These are phyloP conservation scores for Eupleurogrammus muticus DNA, from an alignment of 2,797 vertebrate genomes.

Conservation along the genomic window DNA sequence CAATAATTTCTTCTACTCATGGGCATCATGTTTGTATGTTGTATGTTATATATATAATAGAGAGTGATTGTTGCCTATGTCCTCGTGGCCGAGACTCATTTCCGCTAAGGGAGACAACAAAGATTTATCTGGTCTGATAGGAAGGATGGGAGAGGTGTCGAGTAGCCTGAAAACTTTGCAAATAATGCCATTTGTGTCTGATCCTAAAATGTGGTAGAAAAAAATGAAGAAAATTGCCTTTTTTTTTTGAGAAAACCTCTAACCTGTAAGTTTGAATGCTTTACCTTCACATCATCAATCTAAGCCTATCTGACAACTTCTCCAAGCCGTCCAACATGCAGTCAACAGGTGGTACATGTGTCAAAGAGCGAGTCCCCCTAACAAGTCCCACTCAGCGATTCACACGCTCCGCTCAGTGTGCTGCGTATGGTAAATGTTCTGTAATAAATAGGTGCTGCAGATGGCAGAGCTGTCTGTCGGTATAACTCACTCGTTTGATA, in stretches of 20 bases:
- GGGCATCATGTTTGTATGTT: too few species aligned
- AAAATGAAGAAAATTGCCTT: too few species aligned
- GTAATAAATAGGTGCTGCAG: slow-evolving; percentile 37
- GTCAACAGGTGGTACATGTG: background rate
- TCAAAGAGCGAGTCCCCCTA: background rate
- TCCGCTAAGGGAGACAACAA: too few species aligned
- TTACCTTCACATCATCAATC: background rate
- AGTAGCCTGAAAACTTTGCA: too few species aligned
- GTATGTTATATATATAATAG: too few species aligned
- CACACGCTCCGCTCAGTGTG: slow-evolving; percentile 1
- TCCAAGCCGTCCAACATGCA: background rate
- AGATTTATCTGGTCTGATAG: too few species aligned
- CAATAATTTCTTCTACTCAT: too few species aligned
- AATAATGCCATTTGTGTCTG: background rate
- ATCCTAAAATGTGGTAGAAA: background rate
- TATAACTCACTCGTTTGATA: slow-evolving; percentile 73
- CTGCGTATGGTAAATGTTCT: slow-evolving; percentile 23
- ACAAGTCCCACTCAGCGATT: background rate
- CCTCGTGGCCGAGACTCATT: too few species aligned
- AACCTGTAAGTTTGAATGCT: too few species aligned
- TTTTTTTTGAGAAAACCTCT: too few species aligned
- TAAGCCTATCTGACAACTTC: background rate
- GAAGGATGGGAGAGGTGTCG: too few species aligned
- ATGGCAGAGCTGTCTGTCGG: slow-evolving; percentile 63
- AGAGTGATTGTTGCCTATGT: too few species aligned